A percentile compares a stretch with the other conserved stretches of the same genome.
phyloP scores from a whole-genome alignment of 2,888 invertebrate genomes.

The Rapana venosa region DNA sequence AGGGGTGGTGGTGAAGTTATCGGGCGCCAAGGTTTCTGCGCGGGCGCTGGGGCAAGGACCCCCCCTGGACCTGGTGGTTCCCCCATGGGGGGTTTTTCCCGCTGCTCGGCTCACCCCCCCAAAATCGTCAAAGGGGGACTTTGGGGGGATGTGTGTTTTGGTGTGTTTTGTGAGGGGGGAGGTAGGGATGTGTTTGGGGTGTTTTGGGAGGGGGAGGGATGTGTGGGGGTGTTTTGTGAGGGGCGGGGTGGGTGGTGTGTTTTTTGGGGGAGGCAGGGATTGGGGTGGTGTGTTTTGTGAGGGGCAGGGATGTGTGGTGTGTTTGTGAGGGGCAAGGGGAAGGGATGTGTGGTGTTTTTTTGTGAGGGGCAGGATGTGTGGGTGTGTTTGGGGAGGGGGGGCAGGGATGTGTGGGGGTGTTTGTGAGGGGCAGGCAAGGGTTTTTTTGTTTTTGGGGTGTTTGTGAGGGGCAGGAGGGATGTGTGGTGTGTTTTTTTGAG shows the following conservation, averaged over 20 bases:
- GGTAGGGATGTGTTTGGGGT: too few relatives aligned
- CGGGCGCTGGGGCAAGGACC: constrained; percentile 83
- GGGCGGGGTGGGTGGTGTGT: too few relatives aligned
- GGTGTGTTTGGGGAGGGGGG: too few relatives aligned
- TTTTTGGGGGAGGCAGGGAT: too few relatives aligned
- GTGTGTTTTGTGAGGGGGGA: neutral
- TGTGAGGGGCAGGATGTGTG: too few relatives aligned
- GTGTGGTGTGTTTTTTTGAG: too few relatives aligned
- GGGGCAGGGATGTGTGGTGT: too few relatives aligned
- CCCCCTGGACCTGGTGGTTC: constrained; percentile 79
- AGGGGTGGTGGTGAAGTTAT: constrained; percentile 85
- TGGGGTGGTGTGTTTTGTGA: too few relatives aligned
- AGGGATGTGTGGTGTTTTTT: neutral
- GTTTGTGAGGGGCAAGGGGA: neutral
- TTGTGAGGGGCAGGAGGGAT: neutral
- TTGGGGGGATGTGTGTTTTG: neutral
- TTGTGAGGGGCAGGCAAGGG: too few relatives aligned
- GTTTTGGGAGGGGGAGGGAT: neutral
- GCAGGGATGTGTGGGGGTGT: too few relatives aligned
- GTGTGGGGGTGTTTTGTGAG: neutral
- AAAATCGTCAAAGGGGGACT: constrained; percentile 82
- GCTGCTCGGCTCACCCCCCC: constrained; percentile 83
- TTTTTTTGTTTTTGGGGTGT: too few relatives aligned
- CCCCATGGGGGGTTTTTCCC: constrained; percentile 85
- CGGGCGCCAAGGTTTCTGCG: constrained; percentile 84